Percentiles rank a stretch among this genome's conserved stretches.
Evolutionary conservation across 2,888 invertebrate species (phyloP).

Genomic region (Rhaphigaster nebulosa): DNA sequence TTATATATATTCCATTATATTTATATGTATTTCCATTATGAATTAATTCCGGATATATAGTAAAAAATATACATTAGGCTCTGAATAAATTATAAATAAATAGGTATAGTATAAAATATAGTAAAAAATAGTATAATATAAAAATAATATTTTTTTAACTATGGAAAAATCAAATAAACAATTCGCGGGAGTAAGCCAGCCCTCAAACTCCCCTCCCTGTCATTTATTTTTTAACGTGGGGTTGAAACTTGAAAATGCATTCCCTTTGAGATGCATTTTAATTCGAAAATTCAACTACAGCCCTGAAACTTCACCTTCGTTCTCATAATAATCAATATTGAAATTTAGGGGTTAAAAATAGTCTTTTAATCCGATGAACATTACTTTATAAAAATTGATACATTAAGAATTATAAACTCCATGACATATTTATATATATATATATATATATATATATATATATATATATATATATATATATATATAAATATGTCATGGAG

Average conservation of each 20-base stretch:
- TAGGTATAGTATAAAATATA: no score
- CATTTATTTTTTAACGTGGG: background rate
- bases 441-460: no score
- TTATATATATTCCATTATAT: no score
- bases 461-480: no score
- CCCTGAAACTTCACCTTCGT: background rate
- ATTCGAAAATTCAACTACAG: background rate
- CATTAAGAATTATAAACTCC: no score
- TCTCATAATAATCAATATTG: background rate
- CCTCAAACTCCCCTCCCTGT: background rate
- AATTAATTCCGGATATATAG: no score
- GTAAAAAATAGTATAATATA: no score
- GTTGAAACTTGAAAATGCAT: conserved; percentile 18
- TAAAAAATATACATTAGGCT: background rate
- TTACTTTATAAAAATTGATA: background rate
- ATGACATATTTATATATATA: no score
- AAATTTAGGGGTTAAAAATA: background rate
- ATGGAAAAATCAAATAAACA: background rate
- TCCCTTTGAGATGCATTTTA: conserved; percentile 28
- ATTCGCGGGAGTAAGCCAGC: background rate
- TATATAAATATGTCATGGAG: no score
- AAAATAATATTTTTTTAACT: background rate
- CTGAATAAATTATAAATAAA: background rate
- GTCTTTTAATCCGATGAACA: background rate
- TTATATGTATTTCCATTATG: no score